A percentile compares a stretch with the other conserved stretches of the same genome.
Conservation (phyloP, 2,797 vertebrate genomes). For the Ispidina lecontei region DNA sequence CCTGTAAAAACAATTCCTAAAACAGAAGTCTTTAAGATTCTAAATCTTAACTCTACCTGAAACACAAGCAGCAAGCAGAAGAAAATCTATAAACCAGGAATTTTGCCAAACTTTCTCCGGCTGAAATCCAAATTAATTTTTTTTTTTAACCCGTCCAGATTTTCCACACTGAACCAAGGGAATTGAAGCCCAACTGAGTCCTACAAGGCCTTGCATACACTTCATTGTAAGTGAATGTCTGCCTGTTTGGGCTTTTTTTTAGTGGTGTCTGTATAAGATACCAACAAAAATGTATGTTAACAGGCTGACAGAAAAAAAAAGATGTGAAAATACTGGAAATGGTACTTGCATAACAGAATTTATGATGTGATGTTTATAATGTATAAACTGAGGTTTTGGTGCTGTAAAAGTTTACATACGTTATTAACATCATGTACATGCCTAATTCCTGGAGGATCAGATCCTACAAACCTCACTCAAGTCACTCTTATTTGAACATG, state of each 20-base stretch:
- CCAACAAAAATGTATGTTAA: not conserved
- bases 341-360: not conserved
- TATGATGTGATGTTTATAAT: slow-evolving; percentile 11
- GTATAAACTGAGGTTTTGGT: slow-evolving; percentile 17
- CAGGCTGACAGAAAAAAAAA: slow-evolving; percentile 28
- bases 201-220: not conserved
- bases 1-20: slow-evolving; percentile 47
- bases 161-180: slow-evolving; percentile 41
- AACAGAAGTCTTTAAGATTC: not conserved
- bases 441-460: not conserved
- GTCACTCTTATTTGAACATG: not conserved
- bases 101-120: slow-evolving; percentile 49
- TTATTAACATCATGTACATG: not conserved
- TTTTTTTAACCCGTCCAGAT: slow-evolving; percentile 26
- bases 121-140: slow-evolving; percentile 10
- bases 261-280: slow-evolving; percentile 1
- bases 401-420: not conserved
- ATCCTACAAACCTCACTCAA: not conserved
- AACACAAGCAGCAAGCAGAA: slow-evolving; percentile 21
- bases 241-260: not conserved
- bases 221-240: slow-evolving; percentile 11
- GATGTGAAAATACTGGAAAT: slow-evolving; percentile 15
- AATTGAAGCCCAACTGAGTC: not conserved
- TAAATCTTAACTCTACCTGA: slow-evolving; percentile 11
- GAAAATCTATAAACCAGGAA: slow-evolving; percentile 50